These are phyloP conservation scores for Rhodeus uyekii DNA, from an alignment of 2,797 vertebrate species.

Conservation along the genomic window DNA sequence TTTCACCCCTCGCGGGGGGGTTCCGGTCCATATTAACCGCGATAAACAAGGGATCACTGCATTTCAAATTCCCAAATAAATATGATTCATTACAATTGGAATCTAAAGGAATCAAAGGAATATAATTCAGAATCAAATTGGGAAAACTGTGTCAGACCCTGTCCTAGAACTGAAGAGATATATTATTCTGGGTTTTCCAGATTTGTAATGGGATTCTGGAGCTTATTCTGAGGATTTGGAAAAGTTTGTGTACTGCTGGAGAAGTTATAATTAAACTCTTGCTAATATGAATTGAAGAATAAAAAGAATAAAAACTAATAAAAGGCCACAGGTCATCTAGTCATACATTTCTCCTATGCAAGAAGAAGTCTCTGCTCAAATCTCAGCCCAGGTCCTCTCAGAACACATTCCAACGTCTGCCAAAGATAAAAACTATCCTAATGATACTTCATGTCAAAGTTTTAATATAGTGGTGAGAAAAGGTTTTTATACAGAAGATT, in stretches of 20 bases:
- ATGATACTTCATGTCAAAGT: slow-evolving; percentile 56
- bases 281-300: neutral
- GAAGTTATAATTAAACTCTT: neutral
- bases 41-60: no score
- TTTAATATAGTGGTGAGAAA: slow-evolving; percentile 36
- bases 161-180: neutral
- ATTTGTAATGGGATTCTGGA: neutral
- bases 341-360: neutral
- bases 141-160: neutral
- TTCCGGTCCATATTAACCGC: no score
- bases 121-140: neutral
- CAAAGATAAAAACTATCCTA: slow-evolving; percentile 55
- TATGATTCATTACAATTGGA: neutral
- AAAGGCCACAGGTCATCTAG: neutral
- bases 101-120: neutral
- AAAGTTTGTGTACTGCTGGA: neutral
- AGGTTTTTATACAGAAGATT: slow-evolving; percentile 18
- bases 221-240: neutral
- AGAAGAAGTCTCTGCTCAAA: neutral
- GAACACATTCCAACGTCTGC: slow-evolving; percentile 9
- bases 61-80: neutral
- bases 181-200: neutral
- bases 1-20: no score
- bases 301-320: neutral
- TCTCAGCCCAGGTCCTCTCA: neutral